Percentiles rank a stretch among this genome's conserved stretches.
Evolutionary conservation across 2,888 invertebrate species (phyloP).

Genomic region (Spilosoma lubricipeda): DNA sequence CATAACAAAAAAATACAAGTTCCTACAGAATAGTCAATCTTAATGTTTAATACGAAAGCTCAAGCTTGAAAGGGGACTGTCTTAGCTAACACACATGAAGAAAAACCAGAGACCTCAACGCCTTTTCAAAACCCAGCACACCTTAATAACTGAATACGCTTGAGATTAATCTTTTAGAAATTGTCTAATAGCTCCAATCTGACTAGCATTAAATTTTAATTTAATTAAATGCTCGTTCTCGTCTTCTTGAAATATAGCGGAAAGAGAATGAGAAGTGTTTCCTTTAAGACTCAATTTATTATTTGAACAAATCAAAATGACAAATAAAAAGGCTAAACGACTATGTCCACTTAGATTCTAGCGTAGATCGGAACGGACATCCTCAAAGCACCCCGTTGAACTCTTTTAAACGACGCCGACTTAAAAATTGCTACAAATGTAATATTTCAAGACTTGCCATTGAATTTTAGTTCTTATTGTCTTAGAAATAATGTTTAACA

Average conservation of each 20-base stretch:
- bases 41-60: too few relatives aligned
- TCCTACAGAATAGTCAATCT: too few relatives aligned
- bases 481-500: conserved; percentile 38
- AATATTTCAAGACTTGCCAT: conserved; percentile 9
- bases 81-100: too few relatives aligned
- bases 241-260: not conserved
- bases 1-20: too few relatives aligned
- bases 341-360: conserved; percentile 40
- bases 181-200: not conserved
- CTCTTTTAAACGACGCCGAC: conserved; percentile 68
- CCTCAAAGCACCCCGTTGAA: conserved; percentile 73
- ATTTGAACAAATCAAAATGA: conserved; percentile 1
- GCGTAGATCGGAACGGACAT: conserved; percentile 62
- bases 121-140: not conserved
- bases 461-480: conserved; percentile 42
- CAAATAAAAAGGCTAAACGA: conserved; percentile 1
- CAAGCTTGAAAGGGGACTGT: too few relatives aligned
- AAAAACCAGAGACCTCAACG: not conserved
- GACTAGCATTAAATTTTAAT: not conserved
- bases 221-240: not conserved
- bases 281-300: not conserved
- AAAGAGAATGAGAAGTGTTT: not conserved
- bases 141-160: not conserved
- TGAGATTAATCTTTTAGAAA: not conserved
- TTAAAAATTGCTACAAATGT: conserved; percentile 53